These are phyloP conservation scores for Microtus californicus DNA, from an alignment of 2,797 vertebrate genomes.

Conservation along the genomic window DNA sequence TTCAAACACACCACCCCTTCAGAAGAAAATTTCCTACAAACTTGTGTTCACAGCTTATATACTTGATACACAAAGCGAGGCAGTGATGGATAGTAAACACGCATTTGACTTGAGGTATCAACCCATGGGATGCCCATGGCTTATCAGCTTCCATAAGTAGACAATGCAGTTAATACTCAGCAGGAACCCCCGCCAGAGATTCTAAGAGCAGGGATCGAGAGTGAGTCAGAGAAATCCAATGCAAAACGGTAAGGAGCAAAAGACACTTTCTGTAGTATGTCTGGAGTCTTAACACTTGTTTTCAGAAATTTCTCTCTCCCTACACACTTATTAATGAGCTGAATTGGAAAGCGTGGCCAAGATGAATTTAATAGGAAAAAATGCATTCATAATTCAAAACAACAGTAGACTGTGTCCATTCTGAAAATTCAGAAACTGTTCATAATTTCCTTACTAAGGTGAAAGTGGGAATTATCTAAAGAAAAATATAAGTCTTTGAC, in stretches of 20 bases:
- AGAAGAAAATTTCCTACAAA: constrained; percentile 30
- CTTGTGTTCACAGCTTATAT: constrained; percentile 61
- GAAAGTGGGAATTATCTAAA: constrained; percentile 7
- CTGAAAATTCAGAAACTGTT: constrained; percentile 16
- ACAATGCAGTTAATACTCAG: neutral
- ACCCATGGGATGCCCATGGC: neutral
- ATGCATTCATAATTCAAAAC: neutral
- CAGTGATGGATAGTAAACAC: constrained; percentile 46
- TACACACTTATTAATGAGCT: neutral
- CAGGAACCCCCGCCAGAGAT: neutral
- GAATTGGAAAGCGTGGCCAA: neutral
- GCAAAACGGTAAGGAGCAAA: neutral
- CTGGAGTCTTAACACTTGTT: constrained; percentile 28
- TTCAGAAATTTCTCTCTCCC: neutral
- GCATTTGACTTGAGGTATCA: constrained; percentile 54
- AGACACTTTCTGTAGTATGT: neutral
- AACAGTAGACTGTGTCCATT: neutral
- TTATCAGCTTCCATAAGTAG: neutral
- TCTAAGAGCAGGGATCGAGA: neutral
- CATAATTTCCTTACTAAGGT: constrained; percentile 48
- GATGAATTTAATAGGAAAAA: constrained; percentile 43
- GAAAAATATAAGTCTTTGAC: neutral
- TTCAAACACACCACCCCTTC: constrained; percentile 22
- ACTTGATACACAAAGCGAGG: constrained; percentile 37
- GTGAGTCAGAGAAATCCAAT: neutral